These are phyloP conservation scores for Sinocyclocheilus anophthalmus DNA, from an alignment of 2,113 vertebrate genomes.

Conservation along the genomic window DNA sequence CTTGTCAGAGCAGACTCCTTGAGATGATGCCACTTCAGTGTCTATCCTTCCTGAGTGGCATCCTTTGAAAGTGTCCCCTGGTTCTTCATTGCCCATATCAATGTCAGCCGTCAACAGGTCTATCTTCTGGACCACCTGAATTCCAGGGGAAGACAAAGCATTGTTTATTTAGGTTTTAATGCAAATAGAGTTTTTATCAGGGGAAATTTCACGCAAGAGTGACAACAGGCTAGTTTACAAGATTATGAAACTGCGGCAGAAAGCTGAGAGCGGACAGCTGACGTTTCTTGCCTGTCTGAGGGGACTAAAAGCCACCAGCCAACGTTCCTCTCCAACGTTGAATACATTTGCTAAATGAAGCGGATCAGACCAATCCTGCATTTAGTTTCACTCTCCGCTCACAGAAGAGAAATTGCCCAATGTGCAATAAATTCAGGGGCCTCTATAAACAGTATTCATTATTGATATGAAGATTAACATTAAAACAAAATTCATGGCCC, in stretches of 20 bases:
- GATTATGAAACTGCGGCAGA: constrained; percentile 54
- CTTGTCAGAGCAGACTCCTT: neutral
- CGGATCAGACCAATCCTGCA: constrained; percentile 52
- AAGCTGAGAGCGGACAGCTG: constrained; percentile 55
- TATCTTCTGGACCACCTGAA: constrained; percentile 80
- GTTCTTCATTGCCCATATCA: constrained; percentile 70
- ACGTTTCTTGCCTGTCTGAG: constrained; percentile 58
- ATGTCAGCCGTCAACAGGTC: constrained; percentile 77
- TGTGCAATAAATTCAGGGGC: neutral
- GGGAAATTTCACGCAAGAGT: constrained; percentile 32
- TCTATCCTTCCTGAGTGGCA: constrained; percentile 64
- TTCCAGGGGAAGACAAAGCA: constrained; percentile 43
- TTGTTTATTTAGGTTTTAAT: constrained; percentile 13
- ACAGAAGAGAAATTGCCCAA: neutral
- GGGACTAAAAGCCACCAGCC: constrained; percentile 39
- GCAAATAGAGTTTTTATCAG: constrained; percentile 17
- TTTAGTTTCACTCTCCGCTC: neutral
- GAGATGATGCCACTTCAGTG: neutral
- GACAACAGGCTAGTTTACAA: constrained; percentile 37
- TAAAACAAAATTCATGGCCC: neutral
- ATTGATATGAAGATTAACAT: neutral
- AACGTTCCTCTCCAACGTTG: constrained; percentile 57
- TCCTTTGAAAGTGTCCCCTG: constrained; percentile 60
- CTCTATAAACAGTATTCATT: constrained; percentile 6
- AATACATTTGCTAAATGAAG: constrained; percentile 66